Evolutionary conservation across 2,113 vertebrate genomes (phyloP).

Genomic region (Isurus oxyrinchus): DNA sequence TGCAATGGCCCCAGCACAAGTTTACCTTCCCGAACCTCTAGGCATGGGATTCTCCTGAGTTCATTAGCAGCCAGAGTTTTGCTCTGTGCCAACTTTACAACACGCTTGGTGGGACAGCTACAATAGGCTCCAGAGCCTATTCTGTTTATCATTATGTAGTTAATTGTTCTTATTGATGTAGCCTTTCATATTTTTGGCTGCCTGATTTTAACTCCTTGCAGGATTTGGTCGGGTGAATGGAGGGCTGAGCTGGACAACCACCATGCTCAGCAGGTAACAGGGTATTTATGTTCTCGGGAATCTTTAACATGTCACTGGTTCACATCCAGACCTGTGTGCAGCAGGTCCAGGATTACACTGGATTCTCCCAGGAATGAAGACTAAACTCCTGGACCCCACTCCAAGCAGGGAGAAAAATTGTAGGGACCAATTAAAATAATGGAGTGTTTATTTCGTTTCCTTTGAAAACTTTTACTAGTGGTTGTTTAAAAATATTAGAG

Average conservation of each 20-base stretch:
- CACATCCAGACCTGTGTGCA: not conserved
- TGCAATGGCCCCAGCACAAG: not conserved
- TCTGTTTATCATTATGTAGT: not conserved
- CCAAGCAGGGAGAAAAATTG: not conserved
- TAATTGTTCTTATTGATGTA: not conserved
- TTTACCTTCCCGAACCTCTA: not conserved
- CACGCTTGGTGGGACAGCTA: not conserved
- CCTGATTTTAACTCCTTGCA: not conserved
- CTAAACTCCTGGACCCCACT: too few relatives aligned
- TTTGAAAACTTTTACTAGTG: not conserved
- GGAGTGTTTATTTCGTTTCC: not conserved
- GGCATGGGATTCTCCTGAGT: not conserved
- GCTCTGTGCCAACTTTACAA: not conserved
- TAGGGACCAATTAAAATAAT: not conserved
- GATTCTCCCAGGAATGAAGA: not conserved
- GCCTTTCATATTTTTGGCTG: not conserved
- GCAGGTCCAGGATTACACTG: not conserved
- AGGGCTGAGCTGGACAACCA: not conserved
- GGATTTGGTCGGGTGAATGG: not conserved
- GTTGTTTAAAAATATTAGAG: not conserved
- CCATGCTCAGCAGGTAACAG: not conserved
- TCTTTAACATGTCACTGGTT: not conserved
- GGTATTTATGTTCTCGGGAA: not conserved
- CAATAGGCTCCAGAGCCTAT: not conserved
- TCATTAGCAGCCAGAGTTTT: not conserved